Conservation (phyloP, 2,888 invertebrate genomes). For the Campoplex capitator region DNA sequence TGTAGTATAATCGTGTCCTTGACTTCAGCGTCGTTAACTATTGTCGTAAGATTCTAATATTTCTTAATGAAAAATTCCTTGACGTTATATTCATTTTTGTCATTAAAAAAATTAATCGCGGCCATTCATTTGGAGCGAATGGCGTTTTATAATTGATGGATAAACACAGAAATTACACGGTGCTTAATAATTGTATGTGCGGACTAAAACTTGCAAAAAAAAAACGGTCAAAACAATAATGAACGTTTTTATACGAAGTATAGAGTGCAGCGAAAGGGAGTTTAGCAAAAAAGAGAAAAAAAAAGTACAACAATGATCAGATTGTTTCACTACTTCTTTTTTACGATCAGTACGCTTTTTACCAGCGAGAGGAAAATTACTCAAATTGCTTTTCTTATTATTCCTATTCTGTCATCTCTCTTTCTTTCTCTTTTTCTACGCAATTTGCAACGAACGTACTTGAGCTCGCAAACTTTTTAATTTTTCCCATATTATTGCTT, state of each 20-base stretch:
- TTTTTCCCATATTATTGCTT: background rate
- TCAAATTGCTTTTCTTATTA: constrained; percentile 5
- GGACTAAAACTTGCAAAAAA: background rate
- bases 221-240: background rate
- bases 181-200: background rate
- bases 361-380: background rate
- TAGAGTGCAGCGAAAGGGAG: background rate
- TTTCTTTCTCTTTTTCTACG: background rate
- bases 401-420: background rate
- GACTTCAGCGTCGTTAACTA: background rate
- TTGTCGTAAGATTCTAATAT: background rate
- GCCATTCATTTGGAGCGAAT: background rate
- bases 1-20: background rate
- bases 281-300: background rate
- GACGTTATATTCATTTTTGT: background rate
- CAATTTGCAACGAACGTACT: constrained; percentile 12
- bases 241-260: background rate
- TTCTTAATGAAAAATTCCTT: constrained; percentile 2
- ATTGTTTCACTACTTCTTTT: constrained; percentile 1
- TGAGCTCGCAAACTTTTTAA: background rate
- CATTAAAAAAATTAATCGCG: background rate
- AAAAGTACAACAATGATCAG: background rate
- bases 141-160: background rate
- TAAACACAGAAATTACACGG: background rate
- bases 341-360: constrained; percentile 7